These are phyloP conservation scores for Sarcophaga rosellei DNA, from an alignment of 2,888 invertebrate species.

Conservation along the genomic window DNA sequence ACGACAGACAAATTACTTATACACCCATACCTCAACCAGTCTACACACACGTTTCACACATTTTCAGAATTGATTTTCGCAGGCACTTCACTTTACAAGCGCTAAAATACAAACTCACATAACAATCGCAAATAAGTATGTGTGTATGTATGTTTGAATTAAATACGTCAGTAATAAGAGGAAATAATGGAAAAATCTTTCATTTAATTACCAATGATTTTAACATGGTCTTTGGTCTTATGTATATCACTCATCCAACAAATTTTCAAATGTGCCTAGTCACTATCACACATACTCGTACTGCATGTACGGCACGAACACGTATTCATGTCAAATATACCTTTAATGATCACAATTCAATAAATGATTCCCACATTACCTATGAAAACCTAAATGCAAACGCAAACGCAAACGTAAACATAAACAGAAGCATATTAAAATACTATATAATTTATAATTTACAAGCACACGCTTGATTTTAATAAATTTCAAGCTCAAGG, in stretches of 20 bases:
- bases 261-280: background rate
- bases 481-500: slow-evolving; percentile 29
- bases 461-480: slow-evolving; percentile 19
- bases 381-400: background rate
- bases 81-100: slow-evolving; percentile 49
- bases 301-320: background rate
- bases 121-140: background rate
- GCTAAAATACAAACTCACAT: slow-evolving; percentile 17
- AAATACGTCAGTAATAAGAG: slow-evolving; percentile 38
- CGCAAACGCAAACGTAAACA: background rate
- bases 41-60: background rate
- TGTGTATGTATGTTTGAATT: background rate
- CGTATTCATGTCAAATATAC: background rate
- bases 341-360: background rate
- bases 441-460: background rate
- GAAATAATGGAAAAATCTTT: slow-evolving; percentile 20
- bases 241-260: background rate
- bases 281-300: background rate
- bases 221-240: slow-evolving; percentile 23
- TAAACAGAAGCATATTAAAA: background rate
- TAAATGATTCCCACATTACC: background rate
- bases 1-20: slow-evolving; percentile 15
- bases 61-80: slow-evolving; percentile 9
- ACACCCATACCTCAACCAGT: background rate
- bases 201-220: slow-evolving; percentile 18